phyloP scores from a whole-genome alignment of 2,113 vertebrate genomes.

The Fregata magnificens region DNA sequence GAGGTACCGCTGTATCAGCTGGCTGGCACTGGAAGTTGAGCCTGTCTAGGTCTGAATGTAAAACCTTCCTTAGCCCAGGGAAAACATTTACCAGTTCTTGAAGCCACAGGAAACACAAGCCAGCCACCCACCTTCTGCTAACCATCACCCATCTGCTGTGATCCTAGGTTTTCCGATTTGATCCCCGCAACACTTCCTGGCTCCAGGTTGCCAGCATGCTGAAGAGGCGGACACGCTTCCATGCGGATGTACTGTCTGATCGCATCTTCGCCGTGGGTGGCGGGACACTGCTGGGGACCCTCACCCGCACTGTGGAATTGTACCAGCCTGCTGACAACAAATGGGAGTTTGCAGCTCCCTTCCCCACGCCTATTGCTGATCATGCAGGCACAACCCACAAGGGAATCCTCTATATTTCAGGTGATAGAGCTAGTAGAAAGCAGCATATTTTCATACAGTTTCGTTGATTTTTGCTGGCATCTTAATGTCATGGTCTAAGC shows the following conservation, averaged over 20 bases:
- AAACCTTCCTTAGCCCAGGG: background rate
- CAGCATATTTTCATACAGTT: background rate
- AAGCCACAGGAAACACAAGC: background rate
- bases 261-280: slow-evolving; percentile 43
- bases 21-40: background rate
- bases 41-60: background rate
- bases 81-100: background rate
- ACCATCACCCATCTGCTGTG: background rate
- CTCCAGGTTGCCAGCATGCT: slow-evolving; percentile 58
- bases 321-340: slow-evolving; percentile 32
- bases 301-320: slow-evolving; percentile 18
- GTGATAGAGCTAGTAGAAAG: background rate
- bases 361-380: slow-evolving; percentile 48
- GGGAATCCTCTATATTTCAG: slow-evolving; percentile 65
- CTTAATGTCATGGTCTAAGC: background rate
- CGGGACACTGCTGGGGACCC: slow-evolving; percentile 41
- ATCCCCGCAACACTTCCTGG: slow-evolving; percentile 39
- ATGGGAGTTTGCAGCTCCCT: slow-evolving; percentile 36
- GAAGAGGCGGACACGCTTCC: slow-evolving; percentile 42
- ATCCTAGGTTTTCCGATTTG: slow-evolving; percentile 59
- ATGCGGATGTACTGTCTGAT: background rate
- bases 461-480: background rate
- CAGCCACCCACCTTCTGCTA: background rate
- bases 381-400: slow-evolving; percentile 44
- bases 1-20: background rate